Evolutionary conservation across 2,113 vertebrate species (phyloP), one percentile per base, ranked within the genome.

Genomic region (Chamaetylas fuelleborni): DNA sequence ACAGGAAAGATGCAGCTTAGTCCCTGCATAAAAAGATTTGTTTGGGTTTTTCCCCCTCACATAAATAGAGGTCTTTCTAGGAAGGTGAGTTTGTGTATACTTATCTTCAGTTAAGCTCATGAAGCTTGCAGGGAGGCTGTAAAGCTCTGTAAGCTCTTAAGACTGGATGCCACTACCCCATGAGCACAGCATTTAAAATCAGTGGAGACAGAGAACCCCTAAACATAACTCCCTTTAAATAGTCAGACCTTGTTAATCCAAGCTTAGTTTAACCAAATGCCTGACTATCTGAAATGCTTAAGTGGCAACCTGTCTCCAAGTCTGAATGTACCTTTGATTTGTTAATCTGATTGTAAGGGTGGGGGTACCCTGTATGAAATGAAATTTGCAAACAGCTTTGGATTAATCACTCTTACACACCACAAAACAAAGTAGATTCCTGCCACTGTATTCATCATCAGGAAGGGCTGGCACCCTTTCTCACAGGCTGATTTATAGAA

Each of bases 161-260:
- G 77, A 95, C 95, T 96, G 96, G 96, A 96, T 26, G 8, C 47
- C 48, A 78, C 95, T 96, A 90, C 86, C 86, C 74, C 85, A 92
- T 69, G 84, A 94, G 91, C 28, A 19, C 70, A 91, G 93, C 77
- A 78, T 96, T 96, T 81, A 74, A 95, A 97, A 96, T 95, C 90
- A 93, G 92, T 73, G 80, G 66, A 95, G 88, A 92, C 93, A 94
- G 94, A 94, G 93, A 95, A 92, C 61, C 48, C 78, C 76, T 90
- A 97, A 97, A 96, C 73, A 80, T 93, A 96, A 96, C 94, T 95
- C 94, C 60, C 60, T 90, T 91, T 96, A 95, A 97, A 96, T 50
- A 97, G 93, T 92, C 88, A 96, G 86, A 95, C 94, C 95, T 94
- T 97, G 94, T 96, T 97, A 97, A 97, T 97, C 97, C 95, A 94